These are phyloP conservation scores for Porites cylindrica DNA, from an alignment of 92 coral and sea anemone species.

Conservation along the genomic window DNA sequence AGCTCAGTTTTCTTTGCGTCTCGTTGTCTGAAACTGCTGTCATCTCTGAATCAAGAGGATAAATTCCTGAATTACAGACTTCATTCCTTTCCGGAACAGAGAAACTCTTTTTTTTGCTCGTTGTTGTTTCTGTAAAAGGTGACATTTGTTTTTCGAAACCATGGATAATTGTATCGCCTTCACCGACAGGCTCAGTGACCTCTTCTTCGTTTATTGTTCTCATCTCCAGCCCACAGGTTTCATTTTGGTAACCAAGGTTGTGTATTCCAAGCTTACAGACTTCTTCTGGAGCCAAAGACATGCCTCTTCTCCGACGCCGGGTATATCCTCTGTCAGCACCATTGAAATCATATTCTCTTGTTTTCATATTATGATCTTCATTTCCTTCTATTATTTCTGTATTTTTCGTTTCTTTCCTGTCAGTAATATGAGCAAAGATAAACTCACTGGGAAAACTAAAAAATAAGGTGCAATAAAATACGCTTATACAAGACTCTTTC, in stretches of 20 bases:
- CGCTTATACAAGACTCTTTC: no score
- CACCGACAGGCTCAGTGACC: background rate
- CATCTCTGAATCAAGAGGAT: background rate
- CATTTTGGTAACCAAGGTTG: background rate
- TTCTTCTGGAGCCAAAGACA: background rate
- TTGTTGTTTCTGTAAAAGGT: background rate
- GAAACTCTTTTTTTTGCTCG: background rate
- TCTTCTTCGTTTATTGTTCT: background rate
- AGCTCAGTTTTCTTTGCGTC: background rate
- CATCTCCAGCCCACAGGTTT: background rate
- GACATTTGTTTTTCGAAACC: background rate
- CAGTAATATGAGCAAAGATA: background rate
- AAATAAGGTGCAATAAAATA: no score
- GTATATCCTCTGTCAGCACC: background rate
- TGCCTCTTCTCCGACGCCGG: background rate
- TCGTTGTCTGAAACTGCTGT: background rate
- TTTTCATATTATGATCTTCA: no score
- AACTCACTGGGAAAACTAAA: no score
- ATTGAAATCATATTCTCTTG: background rate
- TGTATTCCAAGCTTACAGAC: background rate
- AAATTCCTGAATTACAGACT: background rate
- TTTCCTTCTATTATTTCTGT: background rate
- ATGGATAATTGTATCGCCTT: background rate
- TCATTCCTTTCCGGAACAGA: background rate
- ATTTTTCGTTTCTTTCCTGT: background rate